A percentile compares a stretch with the other conserved stretches of the same genome.
These are phyloP conservation scores for Ectropis grisescens DNA, from an alignment of 1,140 invertebrate genomes.

Conservation along the genomic window DNA sequence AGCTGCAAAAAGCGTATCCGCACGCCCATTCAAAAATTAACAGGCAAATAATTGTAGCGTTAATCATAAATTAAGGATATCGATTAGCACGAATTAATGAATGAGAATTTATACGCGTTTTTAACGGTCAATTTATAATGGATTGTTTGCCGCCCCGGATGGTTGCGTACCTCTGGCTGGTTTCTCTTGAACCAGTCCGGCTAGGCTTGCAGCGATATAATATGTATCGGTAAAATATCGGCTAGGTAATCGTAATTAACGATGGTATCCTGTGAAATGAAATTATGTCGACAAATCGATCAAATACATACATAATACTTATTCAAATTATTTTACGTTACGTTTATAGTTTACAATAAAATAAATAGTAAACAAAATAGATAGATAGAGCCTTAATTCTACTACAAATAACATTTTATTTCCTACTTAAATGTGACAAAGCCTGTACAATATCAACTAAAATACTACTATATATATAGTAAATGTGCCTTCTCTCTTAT, in stretches of 20 bases:
- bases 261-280: conserved; percentile 46
- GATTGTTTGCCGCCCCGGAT: conserved; percentile 28
- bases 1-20: too few relatives aligned
- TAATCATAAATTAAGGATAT: too few relatives aligned
- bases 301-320: conserved; percentile 23
- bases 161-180: conserved; percentile 34
- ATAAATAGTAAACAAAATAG: background rate
- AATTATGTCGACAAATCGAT: conserved; percentile 54
- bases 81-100: too few relatives aligned
- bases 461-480: too few relatives aligned
- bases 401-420: background rate
- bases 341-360: conserved; percentile 2
- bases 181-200: conserved; percentile 54
- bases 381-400: background rate
- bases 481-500: too few relatives aligned
- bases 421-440: background rate
- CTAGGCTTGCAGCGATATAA: conserved; percentile 24
- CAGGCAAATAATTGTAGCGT: too few relatives aligned
- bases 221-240: conserved; percentile 6
- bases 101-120: too few relatives aligned
- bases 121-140: too few relatives aligned
- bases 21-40: too few relatives aligned
- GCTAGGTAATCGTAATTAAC: conserved; percentile 53
- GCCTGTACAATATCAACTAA: background rate
- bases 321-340: conserved; percentile 21